Percentiles rank a stretch among this genome's conserved stretches.
phyloP scores from a whole-genome alignment of 2,888 invertebrate species.

The Brachyptera risi region DNA sequence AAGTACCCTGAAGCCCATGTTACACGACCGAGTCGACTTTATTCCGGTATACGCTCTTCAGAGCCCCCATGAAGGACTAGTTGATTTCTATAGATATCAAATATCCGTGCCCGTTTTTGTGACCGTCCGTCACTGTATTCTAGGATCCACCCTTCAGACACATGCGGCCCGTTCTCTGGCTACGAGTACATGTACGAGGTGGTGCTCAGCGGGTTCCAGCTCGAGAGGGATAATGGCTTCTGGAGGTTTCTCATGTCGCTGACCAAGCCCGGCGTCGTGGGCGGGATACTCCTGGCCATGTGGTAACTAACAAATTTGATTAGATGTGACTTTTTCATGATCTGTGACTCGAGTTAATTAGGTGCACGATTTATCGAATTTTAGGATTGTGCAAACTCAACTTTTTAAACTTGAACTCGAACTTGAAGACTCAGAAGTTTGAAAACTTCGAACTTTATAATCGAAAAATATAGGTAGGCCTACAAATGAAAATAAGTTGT shows the following conservation, averaged over 20 bases:
- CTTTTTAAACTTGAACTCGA: neutral
- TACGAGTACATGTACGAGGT: conserved; percentile 55
- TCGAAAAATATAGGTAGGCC: no score
- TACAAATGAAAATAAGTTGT: no score
- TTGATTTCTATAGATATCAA: no score
- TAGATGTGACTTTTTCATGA: neutral
- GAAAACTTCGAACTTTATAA: no score
- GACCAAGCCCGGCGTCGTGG: conserved; percentile 58
- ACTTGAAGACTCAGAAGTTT: no score
- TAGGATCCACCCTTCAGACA: conserved; percentile 51
- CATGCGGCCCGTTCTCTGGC: conserved; percentile 62
- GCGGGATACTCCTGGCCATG: conserved; percentile 56
- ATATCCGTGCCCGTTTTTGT: no score
- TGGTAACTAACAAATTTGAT: conserved; percentile 50
- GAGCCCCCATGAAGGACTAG: no score
- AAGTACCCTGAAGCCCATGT: no score
- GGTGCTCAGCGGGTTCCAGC: conserved; percentile 52
- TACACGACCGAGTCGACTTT: no score
- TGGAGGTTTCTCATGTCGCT: conserved; percentile 49
- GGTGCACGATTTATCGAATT: neutral
- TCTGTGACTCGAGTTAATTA: neutral
- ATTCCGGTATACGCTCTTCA: no score
- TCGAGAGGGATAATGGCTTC: conserved; percentile 48
- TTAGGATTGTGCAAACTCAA: neutral
- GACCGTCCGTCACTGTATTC: no score